Conservation (phyloP, 2,888 invertebrate genomes). For the Apeira syringaria region DNA sequence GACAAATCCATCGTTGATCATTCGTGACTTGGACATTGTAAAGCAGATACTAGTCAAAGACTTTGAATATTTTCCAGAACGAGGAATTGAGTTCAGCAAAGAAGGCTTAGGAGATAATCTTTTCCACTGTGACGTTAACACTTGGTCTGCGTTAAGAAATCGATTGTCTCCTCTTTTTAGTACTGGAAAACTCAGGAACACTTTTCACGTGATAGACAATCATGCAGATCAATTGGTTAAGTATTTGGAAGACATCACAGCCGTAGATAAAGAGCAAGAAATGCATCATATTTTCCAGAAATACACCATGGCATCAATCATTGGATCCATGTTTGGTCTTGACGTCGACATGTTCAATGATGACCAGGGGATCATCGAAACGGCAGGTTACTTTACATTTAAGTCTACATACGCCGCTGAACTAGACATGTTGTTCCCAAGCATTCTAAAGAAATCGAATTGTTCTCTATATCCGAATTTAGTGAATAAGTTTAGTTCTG, state of each 20-base stretch:
- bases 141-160: slow-evolving; percentile 47
- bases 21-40: slow-evolving; percentile 53
- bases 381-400: slow-evolving; percentile 32
- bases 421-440: slow-evolving; percentile 42
- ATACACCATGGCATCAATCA: slow-evolving; percentile 38
- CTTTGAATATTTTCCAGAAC: slow-evolving; percentile 49
- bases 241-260: slow-evolving; percentile 34
- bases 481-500: slow-evolving; percentile 33
- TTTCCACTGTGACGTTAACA: slow-evolving; percentile 44
- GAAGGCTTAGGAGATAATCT: slow-evolving; percentile 50
- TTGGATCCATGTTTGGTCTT: slow-evolving; percentile 35
- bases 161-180: slow-evolving; percentile 52
- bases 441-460: slow-evolving; percentile 32
- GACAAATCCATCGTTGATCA: slow-evolving; percentile 45
- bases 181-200: slow-evolving; percentile 47
- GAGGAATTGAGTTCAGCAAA: slow-evolving; percentile 46
- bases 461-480: slow-evolving; percentile 33
- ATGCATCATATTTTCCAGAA: slow-evolving; percentile 33
- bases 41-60: slow-evolving; percentile 56
- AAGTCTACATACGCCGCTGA: slow-evolving; percentile 34
- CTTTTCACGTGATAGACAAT: slow-evolving; percentile 37
- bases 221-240: slow-evolving; percentile 43
- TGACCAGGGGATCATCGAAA: slow-evolving; percentile 29
- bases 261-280: slow-evolving; percentile 33
- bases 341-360: slow-evolving; percentile 36